phyloP scores from a whole-genome alignment of 2,888 invertebrate genomes.

The Celastrina argiolus region DNA sequence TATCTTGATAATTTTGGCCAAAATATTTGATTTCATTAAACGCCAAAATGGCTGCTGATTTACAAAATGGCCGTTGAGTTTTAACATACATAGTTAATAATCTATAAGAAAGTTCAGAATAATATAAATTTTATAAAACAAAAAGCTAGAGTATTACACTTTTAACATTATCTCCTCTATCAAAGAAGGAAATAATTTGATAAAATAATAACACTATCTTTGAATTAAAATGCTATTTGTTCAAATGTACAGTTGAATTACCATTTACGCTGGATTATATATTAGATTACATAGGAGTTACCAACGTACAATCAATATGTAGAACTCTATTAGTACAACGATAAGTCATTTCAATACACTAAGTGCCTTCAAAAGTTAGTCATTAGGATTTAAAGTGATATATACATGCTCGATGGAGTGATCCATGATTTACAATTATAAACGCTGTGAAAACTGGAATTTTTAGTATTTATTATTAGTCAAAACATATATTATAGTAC shows the following conservation, averaged over 20 bases:
- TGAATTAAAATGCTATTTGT: constrained; percentile 12
- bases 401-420: constrained; percentile 43
- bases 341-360: constrained; percentile 71
- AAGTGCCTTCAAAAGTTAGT: constrained; percentile 76
- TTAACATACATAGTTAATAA: too few relatives aligned
- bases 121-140: too few relatives aligned
- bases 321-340: constrained; percentile 70
- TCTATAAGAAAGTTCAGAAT: too few relatives aligned
- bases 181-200: background rate
- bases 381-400: constrained; percentile 69
- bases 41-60: background rate
- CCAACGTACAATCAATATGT: constrained; percentile 75
- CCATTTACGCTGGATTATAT: constrained; percentile 18
- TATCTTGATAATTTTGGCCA: background rate
- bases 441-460: constrained; percentile 23
- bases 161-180: too few relatives aligned
- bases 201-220: background rate
- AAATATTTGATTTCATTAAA: background rate
- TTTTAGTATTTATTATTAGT: constrained; percentile 20
- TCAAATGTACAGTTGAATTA: constrained; percentile 1
- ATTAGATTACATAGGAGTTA: constrained; percentile 67
- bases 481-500: constrained; percentile 18
- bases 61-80: too few relatives aligned
- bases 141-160: too few relatives aligned
- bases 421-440: constrained; percentile 34